These are phyloP conservation scores for Osmerus eperlanus DNA, from an alignment of 2,113 vertebrate genomes.

Conservation along the genomic window DNA sequence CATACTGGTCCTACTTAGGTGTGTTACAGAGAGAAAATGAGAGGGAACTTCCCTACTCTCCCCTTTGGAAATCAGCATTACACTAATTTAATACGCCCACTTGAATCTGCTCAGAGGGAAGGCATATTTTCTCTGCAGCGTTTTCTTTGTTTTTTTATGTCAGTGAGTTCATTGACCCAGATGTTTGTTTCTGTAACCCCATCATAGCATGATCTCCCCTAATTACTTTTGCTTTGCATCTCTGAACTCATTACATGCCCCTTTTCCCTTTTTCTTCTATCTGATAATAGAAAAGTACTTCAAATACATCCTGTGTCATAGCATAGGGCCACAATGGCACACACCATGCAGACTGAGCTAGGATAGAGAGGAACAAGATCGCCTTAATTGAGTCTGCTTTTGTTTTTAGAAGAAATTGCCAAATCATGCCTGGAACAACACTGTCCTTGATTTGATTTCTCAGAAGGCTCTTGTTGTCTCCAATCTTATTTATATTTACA, in stretches of 20 bases:
- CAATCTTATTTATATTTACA: not conserved
- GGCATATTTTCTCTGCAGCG: not conserved
- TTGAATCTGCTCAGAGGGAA: not conserved
- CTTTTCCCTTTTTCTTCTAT: slow-evolving; percentile 28
- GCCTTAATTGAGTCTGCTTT: slow-evolving; percentile 11
- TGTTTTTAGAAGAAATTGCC: slow-evolving; percentile 19
- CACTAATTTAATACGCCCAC: slow-evolving; percentile 31
- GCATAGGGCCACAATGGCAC: slow-evolving; percentile 5
- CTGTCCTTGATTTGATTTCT: slow-evolving; percentile 36
- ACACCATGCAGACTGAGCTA: slow-evolving; percentile 1
- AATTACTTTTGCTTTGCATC: slow-evolving; percentile 45
- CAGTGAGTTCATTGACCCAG: not conserved
- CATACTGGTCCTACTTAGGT: not conserved
- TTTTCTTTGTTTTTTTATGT: not conserved
- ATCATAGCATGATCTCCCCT: slow-evolving; percentile 31
- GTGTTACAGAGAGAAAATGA: not conserved
- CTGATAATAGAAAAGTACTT: slow-evolving; percentile 26
- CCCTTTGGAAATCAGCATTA: slow-evolving; percentile 39
- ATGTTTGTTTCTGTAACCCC: slow-evolving; percentile 17
- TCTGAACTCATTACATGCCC: slow-evolving; percentile 15
- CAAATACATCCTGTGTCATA: slow-evolving; percentile 20
- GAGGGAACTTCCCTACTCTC: slow-evolving; percentile 21
- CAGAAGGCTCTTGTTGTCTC: slow-evolving; percentile 3
- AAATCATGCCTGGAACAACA: slow-evolving; percentile 27
- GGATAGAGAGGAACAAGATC: slow-evolving; percentile 3